Evolutionary conservation across 2,888 invertebrate genomes (phyloP).

Genomic region (Caenorhabditis sp.): DNA sequence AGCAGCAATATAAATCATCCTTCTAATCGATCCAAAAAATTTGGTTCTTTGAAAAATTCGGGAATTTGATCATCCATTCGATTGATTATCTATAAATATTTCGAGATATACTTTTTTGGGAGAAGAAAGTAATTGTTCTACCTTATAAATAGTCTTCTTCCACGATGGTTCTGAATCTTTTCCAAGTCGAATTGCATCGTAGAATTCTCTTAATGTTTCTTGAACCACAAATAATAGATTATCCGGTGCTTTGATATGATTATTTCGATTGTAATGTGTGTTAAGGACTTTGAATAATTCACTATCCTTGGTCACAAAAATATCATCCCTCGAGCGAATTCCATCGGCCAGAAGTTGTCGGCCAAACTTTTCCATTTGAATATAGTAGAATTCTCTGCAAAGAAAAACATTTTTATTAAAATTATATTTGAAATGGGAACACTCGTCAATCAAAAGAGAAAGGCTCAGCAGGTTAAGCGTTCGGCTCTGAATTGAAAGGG

Average conservation of each 20-base stretch:
- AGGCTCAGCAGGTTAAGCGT: no score
- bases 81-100: conserved; percentile 81
- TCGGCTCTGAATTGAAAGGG: no score
- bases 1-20: not conserved
- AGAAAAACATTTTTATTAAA: not conserved
- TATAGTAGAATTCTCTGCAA: conserved; percentile 98
- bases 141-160: conserved; percentile 99
- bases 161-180: conserved; percentile 98
- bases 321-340: conserved; percentile 82
- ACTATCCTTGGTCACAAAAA: conserved; percentile 91
- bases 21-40: conserved; percentile 97
- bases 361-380: conserved; percentile 99
- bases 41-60: conserved; percentile 98
- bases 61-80: conserved; percentile 98
- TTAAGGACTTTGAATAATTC: conserved; percentile 97
- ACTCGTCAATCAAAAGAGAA: no score
- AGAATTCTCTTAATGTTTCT: conserved; percentile 97
- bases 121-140: conserved; percentile 12
- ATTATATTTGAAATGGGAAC: no score
- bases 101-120: not conserved
- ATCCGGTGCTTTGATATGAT: conserved; percentile 94
- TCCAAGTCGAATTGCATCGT: conserved; percentile 93
- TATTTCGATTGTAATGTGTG: conserved; percentile 97
- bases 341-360: conserved; percentile 97
- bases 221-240: conserved; percentile 97